A percentile compares a stretch with the other conserved stretches of the same genome.
These are phyloP conservation scores for Catocala fraxini DNA, from an alignment of 2,888 invertebrate genomes.

Conservation along the genomic window DNA sequence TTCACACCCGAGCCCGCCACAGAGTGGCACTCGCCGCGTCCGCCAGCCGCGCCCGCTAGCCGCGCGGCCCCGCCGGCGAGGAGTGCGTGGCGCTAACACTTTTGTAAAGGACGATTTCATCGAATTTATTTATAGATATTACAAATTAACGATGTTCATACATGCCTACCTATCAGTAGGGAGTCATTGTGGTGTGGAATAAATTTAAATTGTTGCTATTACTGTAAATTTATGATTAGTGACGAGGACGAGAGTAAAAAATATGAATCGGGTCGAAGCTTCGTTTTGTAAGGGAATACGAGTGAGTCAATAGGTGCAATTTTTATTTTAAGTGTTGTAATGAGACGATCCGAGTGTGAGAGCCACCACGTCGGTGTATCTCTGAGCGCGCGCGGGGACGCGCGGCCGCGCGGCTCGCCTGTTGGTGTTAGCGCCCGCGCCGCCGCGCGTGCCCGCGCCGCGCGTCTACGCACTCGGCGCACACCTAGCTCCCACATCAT, in stretches of 20 bases:
- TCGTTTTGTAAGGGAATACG: constrained; percentile 80
- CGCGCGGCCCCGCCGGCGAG: constrained; percentile 58
- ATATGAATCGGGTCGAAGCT: constrained; percentile 83
- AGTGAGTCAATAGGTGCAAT: constrained; percentile 87
- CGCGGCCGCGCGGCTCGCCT: constrained; percentile 43
- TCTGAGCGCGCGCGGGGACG: constrained; percentile 42
- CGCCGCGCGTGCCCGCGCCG: constrained; percentile 24
- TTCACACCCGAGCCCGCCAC: not conserved
- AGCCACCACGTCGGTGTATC: constrained; percentile 35
- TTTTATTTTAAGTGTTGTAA: constrained; percentile 79
- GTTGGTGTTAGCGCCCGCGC: constrained; percentile 41
- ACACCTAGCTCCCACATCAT: constrained; percentile 70
- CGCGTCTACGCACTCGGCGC: constrained; percentile 47
- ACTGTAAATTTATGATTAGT: constrained; percentile 83
- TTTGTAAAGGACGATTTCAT: constrained; percentile 85
- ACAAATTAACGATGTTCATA: constrained; percentile 82
- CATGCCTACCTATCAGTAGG: constrained; percentile 78
- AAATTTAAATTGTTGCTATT: constrained; percentile 84
- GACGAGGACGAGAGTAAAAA: constrained; percentile 78
- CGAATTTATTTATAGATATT: constrained; percentile 87
- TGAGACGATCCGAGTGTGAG: constrained; percentile 53
- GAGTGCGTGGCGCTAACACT: constrained; percentile 66
- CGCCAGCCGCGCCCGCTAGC: constrained; percentile 41
- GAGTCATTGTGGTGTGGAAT: constrained; percentile 82
- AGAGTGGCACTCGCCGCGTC: constrained; percentile 21